These are phyloP conservation scores for Phlogophora meticulosa DNA, from an alignment of 2,888 invertebrate genomes.

Conservation along the genomic window DNA sequence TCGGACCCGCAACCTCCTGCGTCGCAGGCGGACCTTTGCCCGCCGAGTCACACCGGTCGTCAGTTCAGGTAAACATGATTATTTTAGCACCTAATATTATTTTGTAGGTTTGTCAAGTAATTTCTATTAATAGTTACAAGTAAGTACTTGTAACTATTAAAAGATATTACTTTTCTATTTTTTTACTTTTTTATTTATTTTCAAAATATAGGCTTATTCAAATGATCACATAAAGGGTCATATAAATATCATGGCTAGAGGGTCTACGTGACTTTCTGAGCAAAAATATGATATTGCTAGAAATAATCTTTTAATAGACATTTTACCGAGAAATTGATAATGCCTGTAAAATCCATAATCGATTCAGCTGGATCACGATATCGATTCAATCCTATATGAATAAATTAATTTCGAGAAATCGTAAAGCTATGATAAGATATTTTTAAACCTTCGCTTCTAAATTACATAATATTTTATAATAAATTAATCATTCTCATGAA, in stretches of 20 bases:
- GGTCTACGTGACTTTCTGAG: constrained; percentile 81
- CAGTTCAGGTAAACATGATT: neutral
- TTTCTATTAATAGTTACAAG: too few species aligned
- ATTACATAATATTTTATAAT: constrained; percentile 7
- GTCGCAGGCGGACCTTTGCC: too few species aligned
- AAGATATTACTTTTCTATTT: too few species aligned
- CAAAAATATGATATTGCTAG: constrained; percentile 88
- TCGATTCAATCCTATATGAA: constrained; percentile 34
- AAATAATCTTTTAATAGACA: constrained; percentile 39
- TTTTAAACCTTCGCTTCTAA: constrained; percentile 18
- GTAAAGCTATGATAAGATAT: constrained; percentile 54
- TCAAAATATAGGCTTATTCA: too few species aligned
- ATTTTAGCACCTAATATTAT: constrained; percentile 19
- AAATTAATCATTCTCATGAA: too few species aligned
- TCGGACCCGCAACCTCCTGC: too few species aligned
- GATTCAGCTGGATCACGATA: constrained; percentile 43
- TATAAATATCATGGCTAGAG: neutral
- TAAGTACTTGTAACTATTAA: too few species aligned
- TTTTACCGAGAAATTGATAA: constrained; percentile 54
- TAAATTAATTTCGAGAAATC: constrained; percentile 41
- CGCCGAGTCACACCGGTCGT: too few species aligned
- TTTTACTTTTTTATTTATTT: too few species aligned
- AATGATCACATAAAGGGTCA: too few species aligned
- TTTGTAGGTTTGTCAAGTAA: neutral
- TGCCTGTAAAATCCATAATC: constrained; percentile 50